These are phyloP conservation scores for Cherax destructor DNA, from an alignment of 1,140 invertebrate species.

Conservation along the genomic window DNA sequence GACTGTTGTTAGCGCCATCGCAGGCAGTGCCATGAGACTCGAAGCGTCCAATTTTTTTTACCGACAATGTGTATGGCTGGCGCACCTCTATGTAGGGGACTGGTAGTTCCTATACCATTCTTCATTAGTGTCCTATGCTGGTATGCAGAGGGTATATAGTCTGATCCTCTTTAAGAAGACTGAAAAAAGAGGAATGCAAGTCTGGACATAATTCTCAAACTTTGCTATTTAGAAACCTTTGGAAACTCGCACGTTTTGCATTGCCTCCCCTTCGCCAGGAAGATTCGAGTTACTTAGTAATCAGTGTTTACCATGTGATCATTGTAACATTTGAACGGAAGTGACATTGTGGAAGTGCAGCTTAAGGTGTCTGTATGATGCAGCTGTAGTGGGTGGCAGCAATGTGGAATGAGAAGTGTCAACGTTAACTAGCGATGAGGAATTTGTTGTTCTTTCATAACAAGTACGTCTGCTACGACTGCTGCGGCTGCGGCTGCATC, in stretches of 20 bases:
- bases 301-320: background rate
- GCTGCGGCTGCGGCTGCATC: background rate
- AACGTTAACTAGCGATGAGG: background rate
- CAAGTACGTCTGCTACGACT: background rate
- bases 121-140: conserved; percentile 15
- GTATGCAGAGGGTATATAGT: background rate
- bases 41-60: background rate
- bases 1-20: background rate
- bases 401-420: background rate
- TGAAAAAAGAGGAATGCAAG: background rate
- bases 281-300: background rate
- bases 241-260: background rate
- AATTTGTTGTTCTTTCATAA: background rate
- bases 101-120: conserved; percentile 5
- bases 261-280: background rate
- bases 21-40: background rate
- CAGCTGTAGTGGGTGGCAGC: background rate
- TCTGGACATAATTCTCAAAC: background rate
- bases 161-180: background rate
- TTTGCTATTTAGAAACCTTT: background rate
- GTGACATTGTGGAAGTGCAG: background rate
- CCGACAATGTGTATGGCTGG: too few species aligned
- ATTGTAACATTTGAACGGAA: background rate
- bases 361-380: background rate
- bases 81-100: conserved; percentile 4